Evolutionary conservation across 2,888 invertebrate species (phyloP).

Genomic region (Aricia artaxerxes): DNA sequence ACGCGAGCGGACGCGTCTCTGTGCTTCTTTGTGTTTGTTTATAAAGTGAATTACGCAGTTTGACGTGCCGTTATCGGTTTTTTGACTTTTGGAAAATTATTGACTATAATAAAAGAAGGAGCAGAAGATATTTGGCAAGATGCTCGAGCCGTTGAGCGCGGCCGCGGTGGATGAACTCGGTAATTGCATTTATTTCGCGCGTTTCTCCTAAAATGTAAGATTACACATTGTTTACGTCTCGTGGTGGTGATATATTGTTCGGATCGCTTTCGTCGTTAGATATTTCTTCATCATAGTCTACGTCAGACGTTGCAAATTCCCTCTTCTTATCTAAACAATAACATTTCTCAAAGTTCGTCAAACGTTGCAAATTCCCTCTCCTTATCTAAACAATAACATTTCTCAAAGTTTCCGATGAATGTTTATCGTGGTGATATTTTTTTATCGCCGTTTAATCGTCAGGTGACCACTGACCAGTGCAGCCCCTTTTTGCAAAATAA

Average conservation of each 20-base stretch:
- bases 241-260: neutral
- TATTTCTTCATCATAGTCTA: neutral
- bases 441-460: neutral
- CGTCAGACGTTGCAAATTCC: neutral
- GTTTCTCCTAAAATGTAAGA: neutral
- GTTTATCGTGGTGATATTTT: neutral
- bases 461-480: neutral
- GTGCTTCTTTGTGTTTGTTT: slow-evolving; percentile 26
- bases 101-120: neutral
- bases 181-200: slow-evolving; percentile 37
- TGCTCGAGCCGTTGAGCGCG: slow-evolving; percentile 53
- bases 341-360: neutral
- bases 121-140: slow-evolving; percentile 43
- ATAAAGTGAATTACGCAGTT: slow-evolving; percentile 39
- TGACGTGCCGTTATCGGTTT: slow-evolving; percentile 37
- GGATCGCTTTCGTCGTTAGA: neutral
- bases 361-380: neutral
- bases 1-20: slow-evolving; percentile 51
- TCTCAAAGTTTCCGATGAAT: neutral
- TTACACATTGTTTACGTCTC: slow-evolving; percentile 6
- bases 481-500: slow-evolving; percentile 1
- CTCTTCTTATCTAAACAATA: neutral
- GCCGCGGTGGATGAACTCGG: slow-evolving; percentile 53
- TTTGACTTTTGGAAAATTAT: neutral
- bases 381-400: neutral